These are phyloP conservation scores for Chionodraco myersi DNA, from an alignment of 2,113 vertebrate species.

Conservation along the genomic window DNA sequence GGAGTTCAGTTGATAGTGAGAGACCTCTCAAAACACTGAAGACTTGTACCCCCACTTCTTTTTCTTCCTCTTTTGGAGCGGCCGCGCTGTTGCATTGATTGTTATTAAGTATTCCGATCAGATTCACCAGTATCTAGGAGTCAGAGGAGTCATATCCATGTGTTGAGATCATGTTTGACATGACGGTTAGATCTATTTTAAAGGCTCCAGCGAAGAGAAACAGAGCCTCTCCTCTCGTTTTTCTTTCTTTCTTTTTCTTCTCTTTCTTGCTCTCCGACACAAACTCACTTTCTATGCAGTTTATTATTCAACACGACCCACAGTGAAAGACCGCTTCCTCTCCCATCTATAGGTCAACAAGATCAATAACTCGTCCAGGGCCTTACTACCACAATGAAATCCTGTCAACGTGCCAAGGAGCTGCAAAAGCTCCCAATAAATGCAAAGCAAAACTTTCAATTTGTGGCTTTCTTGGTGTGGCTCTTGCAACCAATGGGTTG, in stretches of 20 bases:
- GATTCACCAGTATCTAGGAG: constrained; percentile 59
- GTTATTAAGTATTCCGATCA: constrained; percentile 46
- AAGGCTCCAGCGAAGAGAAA: constrained; percentile 60
- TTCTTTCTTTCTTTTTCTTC: constrained; percentile 7
- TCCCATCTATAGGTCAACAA: constrained; percentile 73
- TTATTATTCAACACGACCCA: constrained; percentile 66
- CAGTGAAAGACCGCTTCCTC: constrained; percentile 62
- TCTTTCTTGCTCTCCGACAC: constrained; percentile 35
- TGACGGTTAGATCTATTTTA: constrained; percentile 63
- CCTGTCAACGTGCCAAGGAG: constrained; percentile 69
- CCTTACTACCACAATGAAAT: constrained; percentile 75
- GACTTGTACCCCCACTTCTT: constrained; percentile 43
- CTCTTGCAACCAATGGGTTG: constrained; percentile 80
- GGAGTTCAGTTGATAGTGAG: constrained; percentile 60
- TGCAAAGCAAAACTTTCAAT: constrained; percentile 85
- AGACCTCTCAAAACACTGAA: constrained; percentile 25
- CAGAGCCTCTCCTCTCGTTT: constrained; percentile 42
- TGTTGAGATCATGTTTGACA: constrained; percentile 73
- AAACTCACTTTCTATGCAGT: constrained; percentile 55
- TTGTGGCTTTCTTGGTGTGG: constrained; percentile 85
- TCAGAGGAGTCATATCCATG: constrained; percentile 58
- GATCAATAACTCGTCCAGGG: constrained; percentile 69
- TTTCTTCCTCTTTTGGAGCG: constrained; percentile 69
- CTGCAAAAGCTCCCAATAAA: constrained; percentile 84
- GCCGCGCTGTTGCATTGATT: constrained; percentile 55